A percentile compares a stretch with the other conserved stretches of the same genome.
Conservation (phyloP, 2,113 vertebrate genomes). For the cattle (Bos taurus) region ARS-UCD2.0 NC_037356.1:14651501-14652000, state of each 20-base stretch:
- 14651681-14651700: neutral
- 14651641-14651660: neutral
- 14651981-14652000: neutral
- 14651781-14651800: accelerated
- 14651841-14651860: neutral
- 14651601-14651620: neutral
- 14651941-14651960: neutral
- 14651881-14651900: neutral
- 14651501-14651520: neutral
- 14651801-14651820: neutral
- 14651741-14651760: neutral
- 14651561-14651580: neutral
- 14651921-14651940: neutral
- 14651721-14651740: neutral
- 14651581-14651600: neutral
- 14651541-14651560: neutral
- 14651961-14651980: neutral
- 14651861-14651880: neutral
- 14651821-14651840: neutral
- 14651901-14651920: neutral
- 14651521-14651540: neutral
- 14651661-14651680: neutral
- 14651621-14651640: neutral
- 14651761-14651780: neutral
- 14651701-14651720: neutral